These are phyloP conservation scores for Cryptomyrus ogoouensis DNA, from an alignment of 2,113 vertebrate species.

Conservation along the genomic window DNA sequence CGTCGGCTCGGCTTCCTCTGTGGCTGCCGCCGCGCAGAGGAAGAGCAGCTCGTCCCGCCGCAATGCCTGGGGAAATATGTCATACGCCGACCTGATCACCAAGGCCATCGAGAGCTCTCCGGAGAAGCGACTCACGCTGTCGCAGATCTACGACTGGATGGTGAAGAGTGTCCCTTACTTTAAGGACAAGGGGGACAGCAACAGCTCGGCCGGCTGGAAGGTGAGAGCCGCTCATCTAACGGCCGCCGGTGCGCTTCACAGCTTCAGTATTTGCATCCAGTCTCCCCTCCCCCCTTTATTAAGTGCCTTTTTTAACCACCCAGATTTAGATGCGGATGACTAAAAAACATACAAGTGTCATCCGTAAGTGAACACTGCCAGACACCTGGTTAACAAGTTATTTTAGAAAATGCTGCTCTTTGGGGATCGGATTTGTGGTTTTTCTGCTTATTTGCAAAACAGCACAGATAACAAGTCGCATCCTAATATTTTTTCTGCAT, in stretches of 20 bases:
- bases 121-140: conserved; percentile 88
- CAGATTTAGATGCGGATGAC: not conserved
- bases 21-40: conserved; percentile 61
- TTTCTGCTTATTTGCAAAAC: not conserved
- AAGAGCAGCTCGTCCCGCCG: conserved; percentile 90
- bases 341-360: not conserved
- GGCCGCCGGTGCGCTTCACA: not conserved
- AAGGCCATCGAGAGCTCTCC: conserved; percentile 93
- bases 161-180: conserved; percentile 92
- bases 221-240: conserved; percentile 54
- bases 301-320: not conserved
- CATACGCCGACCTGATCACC: conserved; percentile 94
- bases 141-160: conserved; percentile 99
- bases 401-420: not conserved
- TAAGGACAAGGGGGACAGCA: conserved; percentile 93
- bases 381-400: not conserved
- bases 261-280: not conserved
- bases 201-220: conserved; percentile 95
- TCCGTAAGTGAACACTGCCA: not conserved
- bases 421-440: not conserved
- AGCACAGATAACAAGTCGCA: not conserved
- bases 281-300: not conserved
- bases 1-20: conserved; percentile 47
- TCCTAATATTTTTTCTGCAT: not conserved
- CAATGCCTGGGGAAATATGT: conserved; percentile 97